Base-by-base conservation (phyloP, 1,140 invertebrate genomes). In the Augochlora pura region DNA sequence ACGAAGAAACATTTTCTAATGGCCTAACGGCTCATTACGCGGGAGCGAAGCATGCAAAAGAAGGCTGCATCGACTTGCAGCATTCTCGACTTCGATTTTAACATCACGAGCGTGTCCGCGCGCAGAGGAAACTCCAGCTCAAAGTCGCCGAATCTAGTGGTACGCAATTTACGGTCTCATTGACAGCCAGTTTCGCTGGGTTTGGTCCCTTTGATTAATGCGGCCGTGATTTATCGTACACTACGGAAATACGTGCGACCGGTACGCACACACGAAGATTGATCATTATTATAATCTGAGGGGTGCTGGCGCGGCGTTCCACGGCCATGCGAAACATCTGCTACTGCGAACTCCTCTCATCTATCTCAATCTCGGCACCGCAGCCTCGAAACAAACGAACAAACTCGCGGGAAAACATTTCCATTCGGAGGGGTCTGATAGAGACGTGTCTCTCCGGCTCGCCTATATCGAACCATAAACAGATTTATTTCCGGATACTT, bases 221-320 rank as follows among this genome's bases (percentile, higher is more conserved):
- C 49, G 39, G 18, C 27, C 32, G 76, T 77, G 76, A 77, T 77
- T 77, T 71, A 77, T 77, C 59, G 42, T 27, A n/a, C n/a, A 6
- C 25, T 21, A 21, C 27, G 63, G 73, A 65, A 65, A 39, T 75
- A 75, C 59, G 46, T 27, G 67, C 67, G 59, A 46, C 46, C 46
- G 39, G 52, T 59, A 52, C n/a, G 39, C n/a, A 42, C 60, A 42
- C 67, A 39, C 68, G 76, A 78, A 78, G 76, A 78, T 78, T 78
- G 76, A 78, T 78, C 76, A 78, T 78, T 78, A 78, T 78, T 78
- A 78, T 78, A 78, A 78, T 78, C 69, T 72, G 60, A 38, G 38
- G 39, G 67, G 60, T 16, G 38, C 68, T 14, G 4, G 59, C 59
- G 60, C 14, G 4, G 59, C 59, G 60, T 46, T 46, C 12, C 39